Evolutionary conservation across 2,888 invertebrate species (phyloP).

Genomic region (Eudemis profundana): DNA sequence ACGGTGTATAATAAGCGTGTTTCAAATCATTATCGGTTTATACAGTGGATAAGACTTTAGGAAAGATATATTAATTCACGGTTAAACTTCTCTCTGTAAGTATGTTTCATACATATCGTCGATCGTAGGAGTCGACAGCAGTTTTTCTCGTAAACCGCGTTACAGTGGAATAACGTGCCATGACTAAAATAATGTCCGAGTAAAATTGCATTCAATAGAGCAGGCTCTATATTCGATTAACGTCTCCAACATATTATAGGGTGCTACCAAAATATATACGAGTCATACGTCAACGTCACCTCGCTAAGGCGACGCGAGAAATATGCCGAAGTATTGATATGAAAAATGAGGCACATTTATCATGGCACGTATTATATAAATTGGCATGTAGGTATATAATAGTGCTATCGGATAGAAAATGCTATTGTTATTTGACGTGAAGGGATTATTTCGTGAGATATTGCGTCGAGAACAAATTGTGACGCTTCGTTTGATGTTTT

Average conservation of each 20-base stretch:
- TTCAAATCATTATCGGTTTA: too few relatives aligned
- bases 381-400: constrained; percentile 40
- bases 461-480: constrained; percentile 35
- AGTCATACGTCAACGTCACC: constrained; percentile 66
- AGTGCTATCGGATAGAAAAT: constrained; percentile 39
- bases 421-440: constrained; percentile 41
- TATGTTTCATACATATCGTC: too few relatives aligned
- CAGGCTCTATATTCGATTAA: constrained; percentile 69
- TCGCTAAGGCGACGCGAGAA: constrained; percentile 52
- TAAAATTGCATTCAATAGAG: constrained; percentile 43
- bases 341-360: constrained; percentile 64
- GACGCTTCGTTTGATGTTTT: constrained; percentile 36
- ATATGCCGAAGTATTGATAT: constrained; percentile 63
- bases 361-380: constrained; percentile 48
- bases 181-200: background rate
- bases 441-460: constrained; percentile 42
- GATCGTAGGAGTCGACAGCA: background rate
- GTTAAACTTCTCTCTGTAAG: too few relatives aligned
- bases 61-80: too few relatives aligned
- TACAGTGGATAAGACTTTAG: too few relatives aligned
- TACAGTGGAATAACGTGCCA: background rate
- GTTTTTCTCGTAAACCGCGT: background rate
- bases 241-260: constrained; percentile 56
- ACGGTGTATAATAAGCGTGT: too few relatives aligned
- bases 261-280: constrained; percentile 55